Percentiles rank a stretch among this genome's conserved stretches.
Conservation (phyloP, 2,113 vertebrate species). For the Macroglossus sobrinus region DNA sequence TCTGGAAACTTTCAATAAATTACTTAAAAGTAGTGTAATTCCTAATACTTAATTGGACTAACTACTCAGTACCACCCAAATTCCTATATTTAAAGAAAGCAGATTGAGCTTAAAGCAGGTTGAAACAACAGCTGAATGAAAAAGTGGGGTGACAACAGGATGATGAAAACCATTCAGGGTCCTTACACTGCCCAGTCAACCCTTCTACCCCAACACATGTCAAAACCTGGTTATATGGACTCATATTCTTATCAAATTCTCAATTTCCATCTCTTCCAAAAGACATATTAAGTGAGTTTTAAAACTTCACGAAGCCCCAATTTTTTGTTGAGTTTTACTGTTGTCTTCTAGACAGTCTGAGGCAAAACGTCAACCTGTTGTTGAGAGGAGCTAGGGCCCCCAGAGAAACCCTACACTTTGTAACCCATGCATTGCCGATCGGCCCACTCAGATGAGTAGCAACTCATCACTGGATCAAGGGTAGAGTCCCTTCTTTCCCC, state of each 20-base stretch:
- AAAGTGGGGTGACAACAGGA: not conserved
- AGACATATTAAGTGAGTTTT: not conserved
- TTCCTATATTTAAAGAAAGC: not conserved
- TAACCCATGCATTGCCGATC: not conserved
- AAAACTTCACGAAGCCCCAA: not conserved
- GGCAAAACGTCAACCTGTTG: not conserved
- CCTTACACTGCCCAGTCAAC: not conserved
- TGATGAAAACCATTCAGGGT: not conserved
- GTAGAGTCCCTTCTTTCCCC: not conserved
- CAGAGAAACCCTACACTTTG: not conserved
- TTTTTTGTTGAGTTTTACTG: not conserved
- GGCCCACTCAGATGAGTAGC: not conserved
- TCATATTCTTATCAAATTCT: not conserved
- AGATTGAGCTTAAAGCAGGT: not conserved
- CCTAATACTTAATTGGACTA: not conserved
- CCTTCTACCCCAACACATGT: not conserved
- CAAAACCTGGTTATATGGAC: not conserved
- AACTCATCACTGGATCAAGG: not conserved
- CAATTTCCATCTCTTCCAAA: not conserved
- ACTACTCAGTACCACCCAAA: not conserved
- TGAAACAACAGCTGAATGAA: not conserved
- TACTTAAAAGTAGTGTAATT: not conserved
- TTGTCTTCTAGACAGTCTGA: not conserved
- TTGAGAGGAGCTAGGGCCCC: not conserved
- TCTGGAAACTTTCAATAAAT: not conserved